These are phyloP conservation scores for Phoeniculus purpureus DNA, from an alignment of 2,797 vertebrate genomes.

Conservation along the genomic window DNA sequence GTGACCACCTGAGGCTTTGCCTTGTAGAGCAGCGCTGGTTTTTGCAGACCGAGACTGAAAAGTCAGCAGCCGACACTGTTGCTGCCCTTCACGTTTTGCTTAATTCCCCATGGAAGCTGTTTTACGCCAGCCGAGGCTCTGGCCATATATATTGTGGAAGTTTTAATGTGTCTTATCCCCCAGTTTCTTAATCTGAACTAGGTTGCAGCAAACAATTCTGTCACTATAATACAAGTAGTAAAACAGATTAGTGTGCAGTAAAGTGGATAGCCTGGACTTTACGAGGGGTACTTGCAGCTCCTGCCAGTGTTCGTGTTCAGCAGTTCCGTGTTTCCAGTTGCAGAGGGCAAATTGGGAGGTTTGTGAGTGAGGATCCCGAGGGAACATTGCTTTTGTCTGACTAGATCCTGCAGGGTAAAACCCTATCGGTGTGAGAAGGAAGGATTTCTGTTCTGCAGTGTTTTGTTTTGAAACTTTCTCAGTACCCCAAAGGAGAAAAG, in stretches of 20 bases:
- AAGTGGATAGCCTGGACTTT: slow-evolving; percentile 45
- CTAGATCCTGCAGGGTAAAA: not conserved
- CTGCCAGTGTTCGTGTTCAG: not conserved
- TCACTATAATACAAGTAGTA: slow-evolving; percentile 46
- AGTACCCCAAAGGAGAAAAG: not conserved
- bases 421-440: not conserved
- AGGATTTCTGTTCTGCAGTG: not conserved
- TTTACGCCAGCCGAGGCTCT: not conserved
- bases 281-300: slow-evolving; percentile 13
- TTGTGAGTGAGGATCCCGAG: not conserved
- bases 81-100: slow-evolving; percentile 1
- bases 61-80: not conserved
- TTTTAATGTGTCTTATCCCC: slow-evolving; percentile 39
- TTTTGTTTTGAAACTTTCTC: not conserved
- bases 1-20: slow-evolving; percentile 31
- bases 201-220: slow-evolving; percentile 60
- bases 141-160: slow-evolving; percentile 47
- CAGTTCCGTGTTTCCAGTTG: not conserved
- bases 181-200: slow-evolving; percentile 61
- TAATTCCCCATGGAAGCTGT: slow-evolving; percentile 26
- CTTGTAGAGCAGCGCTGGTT: not conserved
- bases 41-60: slow-evolving; percentile 7
- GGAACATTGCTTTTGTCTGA: not conserved
- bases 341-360: not conserved
- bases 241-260: slow-evolving; percentile 64